Evolutionary conservation across 2,888 invertebrate genomes (phyloP).

Genomic region (Drosophila borealis): DNA sequence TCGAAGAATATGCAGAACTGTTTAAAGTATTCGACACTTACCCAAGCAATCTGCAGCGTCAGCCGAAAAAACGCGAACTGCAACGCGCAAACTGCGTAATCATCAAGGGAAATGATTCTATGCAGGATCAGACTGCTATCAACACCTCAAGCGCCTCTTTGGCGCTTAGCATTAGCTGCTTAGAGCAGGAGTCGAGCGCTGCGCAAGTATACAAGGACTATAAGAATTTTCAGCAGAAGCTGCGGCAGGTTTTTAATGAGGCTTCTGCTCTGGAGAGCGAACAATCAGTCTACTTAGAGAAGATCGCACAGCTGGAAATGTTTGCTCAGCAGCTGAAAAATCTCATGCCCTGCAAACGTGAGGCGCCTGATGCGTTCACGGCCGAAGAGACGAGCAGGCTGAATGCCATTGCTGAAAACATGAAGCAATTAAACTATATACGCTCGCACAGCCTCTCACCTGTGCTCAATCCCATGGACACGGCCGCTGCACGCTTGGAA

Average conservation of each 20-base stretch:
- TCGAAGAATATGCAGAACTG: conserved; percentile 70
- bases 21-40: conserved; percentile 80
- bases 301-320: conserved; percentile 63
- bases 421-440: conserved; percentile 77
- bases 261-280: conserved; percentile 36
- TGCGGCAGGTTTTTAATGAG: conserved; percentile 58
- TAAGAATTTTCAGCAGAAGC: conserved; percentile 72
- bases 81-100: conserved; percentile 65
- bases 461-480: conserved; percentile 33
- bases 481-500: conserved; percentile 55
- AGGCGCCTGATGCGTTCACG: conserved; percentile 64
- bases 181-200: conserved; percentile 60
- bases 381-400: conserved; percentile 62
- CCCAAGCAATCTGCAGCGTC: conserved; percentile 76
- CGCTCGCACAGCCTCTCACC: conserved; percentile 57
- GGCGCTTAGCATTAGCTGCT: conserved; percentile 30
- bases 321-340: conserved; percentile 80
- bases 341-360: conserved; percentile 58
- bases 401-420: conserved; percentile 59
- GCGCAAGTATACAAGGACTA: conserved; percentile 69
- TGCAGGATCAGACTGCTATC: conserved; percentile 28
- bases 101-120: conserved; percentile 46
- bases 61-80: conserved; percentile 66
- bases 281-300: conserved; percentile 57
- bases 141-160: conserved; percentile 32